Evolutionary conservation across 1,140 invertebrate genomes (phyloP), one percentile per base, ranked within the genome.

Genomic region (Zaprionus nigranus): DNA sequence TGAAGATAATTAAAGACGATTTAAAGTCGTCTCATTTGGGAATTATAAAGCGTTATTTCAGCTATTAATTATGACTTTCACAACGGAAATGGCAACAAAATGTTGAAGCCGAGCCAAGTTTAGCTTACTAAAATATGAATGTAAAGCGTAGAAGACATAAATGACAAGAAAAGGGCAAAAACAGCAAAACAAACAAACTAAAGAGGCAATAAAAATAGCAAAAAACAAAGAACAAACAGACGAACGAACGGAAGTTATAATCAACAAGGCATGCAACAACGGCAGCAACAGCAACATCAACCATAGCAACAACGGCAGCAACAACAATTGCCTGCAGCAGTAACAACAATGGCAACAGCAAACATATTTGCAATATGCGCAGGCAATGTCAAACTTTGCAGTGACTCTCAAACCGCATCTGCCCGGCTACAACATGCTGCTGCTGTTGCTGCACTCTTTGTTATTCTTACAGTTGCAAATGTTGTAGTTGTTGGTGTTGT

Each of bases 401-500:
- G 40, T 72, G 53, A 28, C 34, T 80, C n/a, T 43, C 68, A 74
- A 81, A 81, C 73, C 84, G 53, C 40, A 46, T 3, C 40, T 28
- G 30, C 3, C 7, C 54, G 20, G 34, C 60, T 76, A 56, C 68
- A 76, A 63, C 57, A 57, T 43, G 53, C 22, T 26, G 43, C 59
- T 51, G 58, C 28, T 67, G 2, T 38, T 13, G 71, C 56, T 61
- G 64, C 64, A 30, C 26, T 56, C 58, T 46, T 74, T 67, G 43
- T 56, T 60, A 24, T 38, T 69, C 43, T 58, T 69, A 38, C 49
- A 51, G 63, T 57, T 60, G 56, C 36, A 36, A n/a, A 17, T 66
- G 57, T 13, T 68, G 65, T 12, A 43, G 67, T 43, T 62, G 58
- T 15, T 68, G 78, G 40, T 82, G 65, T 64, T 82, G 81, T 80